Base-by-base conservation (phyloP, 64 coral and sea anemone genomes). In the Platygyra sinensis region DNA sequence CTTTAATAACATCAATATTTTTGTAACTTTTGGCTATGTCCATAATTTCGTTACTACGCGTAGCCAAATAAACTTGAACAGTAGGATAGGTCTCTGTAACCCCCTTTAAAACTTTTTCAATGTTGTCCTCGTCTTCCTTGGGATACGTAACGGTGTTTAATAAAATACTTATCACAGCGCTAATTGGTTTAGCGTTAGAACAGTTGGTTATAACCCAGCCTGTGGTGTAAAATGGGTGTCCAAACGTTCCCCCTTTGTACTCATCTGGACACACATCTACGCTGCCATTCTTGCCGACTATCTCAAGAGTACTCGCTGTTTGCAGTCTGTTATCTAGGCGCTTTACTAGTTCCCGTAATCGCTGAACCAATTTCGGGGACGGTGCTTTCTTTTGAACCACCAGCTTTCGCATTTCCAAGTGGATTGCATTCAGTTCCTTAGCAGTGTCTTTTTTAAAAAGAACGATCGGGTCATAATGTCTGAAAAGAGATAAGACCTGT, bases 231-330 rank as follows among this genome's bases (percentile, higher is more conserved):
- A 12, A 89, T 62, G 87, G 87, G 33, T 77, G 78, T 4, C 74
- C 87, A 20, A 52, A 72, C 87, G n/a, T 76, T 22, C 2, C 10
- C 18, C 87, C 74, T 38, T n/a, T 89, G 54, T 32, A 89, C 29
- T 39, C 75, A 30, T 89, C 87, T 38, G 87, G 87, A 77, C 87
- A 89, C 54, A 89, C 87, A 27, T 42, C 87, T 36, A 77, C 16
- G 13, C 22, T 92, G 61, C 42, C 61, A 54, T 88, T 11, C 14
- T 30, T 32, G 25, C 27, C 30, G 30, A 73, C 72, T 20, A 30
- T 33, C 4, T 30, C 72, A 32, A 8, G 10, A 31, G 25, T 15
- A 33, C 13, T 73, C 9, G 14, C 25, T 73, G 22, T 8, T 33
- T 73, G 72, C 30, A 30, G 9, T 73, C 3, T 73, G 72, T 33